These are phyloP conservation scores for Liopterus haemorrhoidalis DNA, from an alignment of 2,888 invertebrate species.

Conservation along the genomic window DNA sequence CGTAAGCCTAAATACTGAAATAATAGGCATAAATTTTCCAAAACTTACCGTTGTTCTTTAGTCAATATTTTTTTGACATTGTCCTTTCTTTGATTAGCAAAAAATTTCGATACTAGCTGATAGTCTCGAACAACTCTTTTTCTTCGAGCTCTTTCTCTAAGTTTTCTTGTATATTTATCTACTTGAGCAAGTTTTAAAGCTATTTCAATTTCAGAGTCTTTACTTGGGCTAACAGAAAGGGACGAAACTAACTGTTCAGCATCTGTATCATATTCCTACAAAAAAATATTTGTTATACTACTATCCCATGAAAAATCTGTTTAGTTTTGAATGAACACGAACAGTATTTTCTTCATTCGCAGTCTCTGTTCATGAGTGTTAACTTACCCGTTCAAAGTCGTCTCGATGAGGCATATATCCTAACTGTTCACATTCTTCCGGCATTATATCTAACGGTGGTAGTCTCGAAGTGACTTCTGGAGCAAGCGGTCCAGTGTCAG, in stretches of 20 bases:
- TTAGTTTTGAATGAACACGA: background rate
- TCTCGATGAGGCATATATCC: constrained; percentile 94
- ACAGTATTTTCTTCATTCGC: background rate
- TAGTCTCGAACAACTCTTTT: constrained; percentile 88
- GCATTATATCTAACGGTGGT: constrained; percentile 72
- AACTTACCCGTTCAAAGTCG: constrained; percentile 82
- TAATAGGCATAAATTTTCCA: constrained; percentile 6
- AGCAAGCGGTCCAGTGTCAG: constrained; percentile 67
- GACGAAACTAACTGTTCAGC: constrained; percentile 87
- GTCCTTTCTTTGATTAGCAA: constrained; percentile 53
- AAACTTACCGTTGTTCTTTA: constrained; percentile 68
- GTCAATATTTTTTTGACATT: constrained; percentile 50
- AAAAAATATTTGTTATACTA: constrained; percentile 33
- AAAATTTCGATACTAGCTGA: constrained; percentile 82
- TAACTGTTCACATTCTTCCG: constrained; percentile 80
- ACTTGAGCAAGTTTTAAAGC: constrained; percentile 86
- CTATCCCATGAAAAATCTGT: background rate
- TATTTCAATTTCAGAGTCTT: constrained; percentile 86
- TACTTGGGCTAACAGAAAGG: constrained; percentile 68
- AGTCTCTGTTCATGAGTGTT: background rate
- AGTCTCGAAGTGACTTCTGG: constrained; percentile 66
- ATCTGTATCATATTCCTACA: constrained; percentile 80
- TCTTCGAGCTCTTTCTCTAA: constrained; percentile 79
- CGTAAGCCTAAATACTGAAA: no score
- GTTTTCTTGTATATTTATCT: constrained; percentile 79